phyloP scores from a whole-genome alignment of 2,113 vertebrate species.

The Bubo bubo region DNA sequence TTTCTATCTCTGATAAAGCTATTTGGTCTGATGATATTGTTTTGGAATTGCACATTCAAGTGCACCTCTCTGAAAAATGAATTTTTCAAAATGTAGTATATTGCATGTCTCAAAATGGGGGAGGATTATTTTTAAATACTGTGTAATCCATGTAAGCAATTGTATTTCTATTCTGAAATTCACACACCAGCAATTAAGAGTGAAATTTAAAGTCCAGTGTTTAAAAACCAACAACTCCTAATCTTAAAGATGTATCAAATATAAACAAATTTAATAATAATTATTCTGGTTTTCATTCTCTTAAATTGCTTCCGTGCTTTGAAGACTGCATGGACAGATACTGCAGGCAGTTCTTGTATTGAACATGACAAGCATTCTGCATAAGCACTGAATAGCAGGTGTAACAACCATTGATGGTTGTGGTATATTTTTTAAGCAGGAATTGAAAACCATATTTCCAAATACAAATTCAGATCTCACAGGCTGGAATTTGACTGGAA shows the following conservation, averaged over 20 bases:
- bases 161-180: background rate
- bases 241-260: background rate
- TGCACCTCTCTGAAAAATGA: background rate
- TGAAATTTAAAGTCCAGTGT: background rate
- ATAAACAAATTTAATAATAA: background rate
- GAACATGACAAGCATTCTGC: background rate
- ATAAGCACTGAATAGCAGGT: background rate
- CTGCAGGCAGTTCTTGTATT: background rate
- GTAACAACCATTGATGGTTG: background rate
- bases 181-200: background rate
- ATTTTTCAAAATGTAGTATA: background rate
- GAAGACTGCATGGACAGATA: background rate
- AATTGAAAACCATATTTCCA: background rate
- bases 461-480: background rate
- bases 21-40: constrained; percentile 61
- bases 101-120: background rate
- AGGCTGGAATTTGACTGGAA: background rate
- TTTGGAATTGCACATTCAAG: constrained; percentile 31
- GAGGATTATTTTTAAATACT: constrained; percentile 7
- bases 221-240: background rate
- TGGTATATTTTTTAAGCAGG: background rate
- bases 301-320: background rate
- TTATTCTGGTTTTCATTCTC: background rate
- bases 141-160: background rate
- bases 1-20: constrained; percentile 63